Conservation (phyloP, 1,140 invertebrate genomes). For the Drosophila sproati region DNA sequence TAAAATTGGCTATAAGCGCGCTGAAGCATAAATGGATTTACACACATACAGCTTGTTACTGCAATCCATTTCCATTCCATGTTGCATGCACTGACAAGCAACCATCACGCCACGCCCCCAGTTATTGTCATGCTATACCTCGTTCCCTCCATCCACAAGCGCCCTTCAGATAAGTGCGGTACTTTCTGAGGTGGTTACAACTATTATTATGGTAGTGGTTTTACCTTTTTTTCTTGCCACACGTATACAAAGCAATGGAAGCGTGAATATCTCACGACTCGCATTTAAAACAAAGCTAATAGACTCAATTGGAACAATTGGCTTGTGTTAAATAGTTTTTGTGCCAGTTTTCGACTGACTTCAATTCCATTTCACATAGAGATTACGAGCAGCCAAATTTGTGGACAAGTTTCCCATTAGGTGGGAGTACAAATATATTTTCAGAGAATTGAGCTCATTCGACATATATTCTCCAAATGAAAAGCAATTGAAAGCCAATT, state of each 20-base stretch:
- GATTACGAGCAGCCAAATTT: too few relatives aligned
- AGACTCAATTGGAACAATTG: too few relatives aligned
- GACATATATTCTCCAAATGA: constrained; percentile 42
- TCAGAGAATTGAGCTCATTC: neutral
- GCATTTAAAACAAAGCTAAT: too few relatives aligned
- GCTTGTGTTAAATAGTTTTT: too few relatives aligned
- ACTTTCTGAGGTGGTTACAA: constrained; percentile 21
- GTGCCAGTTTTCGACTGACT: too few relatives aligned
- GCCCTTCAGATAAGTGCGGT: constrained; percentile 12
- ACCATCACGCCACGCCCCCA: constrained; percentile 37
- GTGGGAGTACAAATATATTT: neutral
- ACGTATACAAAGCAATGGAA: too few relatives aligned
- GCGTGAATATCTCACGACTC: too few relatives aligned
- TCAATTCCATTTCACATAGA: too few relatives aligned
- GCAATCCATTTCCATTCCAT: constrained; percentile 60
- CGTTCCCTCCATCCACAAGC: neutral
- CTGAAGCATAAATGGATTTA: constrained; percentile 79
- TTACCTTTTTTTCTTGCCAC: too few relatives aligned
- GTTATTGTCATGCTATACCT: too few relatives aligned
- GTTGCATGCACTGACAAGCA: constrained; percentile 65
- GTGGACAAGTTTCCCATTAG: neutral
- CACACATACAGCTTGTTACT: constrained; percentile 77
- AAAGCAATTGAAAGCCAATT: constrained; percentile 54
- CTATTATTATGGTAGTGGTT: too few relatives aligned
- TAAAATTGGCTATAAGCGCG: constrained; percentile 79